Base-by-base conservation (phyloP, 2,113 vertebrate species). In the Forbesichthys papilliferus region DNA sequence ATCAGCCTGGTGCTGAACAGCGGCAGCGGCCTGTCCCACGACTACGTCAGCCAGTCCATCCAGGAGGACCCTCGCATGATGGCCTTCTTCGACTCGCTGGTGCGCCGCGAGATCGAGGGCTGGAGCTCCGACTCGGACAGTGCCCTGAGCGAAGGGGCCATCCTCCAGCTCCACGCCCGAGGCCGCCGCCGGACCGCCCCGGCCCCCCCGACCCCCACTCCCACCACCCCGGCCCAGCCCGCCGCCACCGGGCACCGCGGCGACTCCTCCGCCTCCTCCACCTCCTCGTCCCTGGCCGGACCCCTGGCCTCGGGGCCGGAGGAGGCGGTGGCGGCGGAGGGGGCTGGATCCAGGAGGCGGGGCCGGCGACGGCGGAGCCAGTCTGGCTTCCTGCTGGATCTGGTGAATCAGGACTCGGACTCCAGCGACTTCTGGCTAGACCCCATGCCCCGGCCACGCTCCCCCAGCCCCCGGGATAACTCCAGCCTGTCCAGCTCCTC, bases 61-160 rank as follows among this genome's bases (percentile, higher is more conserved):
- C 96, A 98, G 85, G 97, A 99, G 67, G 98, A 99, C 66, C 97
- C 98, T 0, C 92, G 98, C 62, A 99, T 99, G 97, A 99, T 98
- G 98, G 98, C 97, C 11, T 99, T 99, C 76, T 99, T 99, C 42
- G 98, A 99, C 84, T 99, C 98, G 0, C 82, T 99, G n/a, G 97
- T 99, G 56, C 95, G 96, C 1, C 91, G 97, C 0, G 98, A 99
- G 87, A 98, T 99, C 0, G 97, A 98, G 78, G 98, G 97, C 70
- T 99, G 98, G 98, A 99, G 97, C 79, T 98, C 97, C 0, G 97
- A 99, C 78, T 99, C 98, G 0, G 98, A 99, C 87, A 96, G 95
- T 0, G 96, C 98, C 88, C 78, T 93, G 73, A 99, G 97, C 5
- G 97, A 98, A 82, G 96, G 95, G 46, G 98, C 98, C 4, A 97